A percentile compares a stretch with the other conserved stretches of the same genome.
Conservation (phyloP, 37 sponge, comb jelly and placozoan species). For the Diacarnus erythraeanus region DNA sequence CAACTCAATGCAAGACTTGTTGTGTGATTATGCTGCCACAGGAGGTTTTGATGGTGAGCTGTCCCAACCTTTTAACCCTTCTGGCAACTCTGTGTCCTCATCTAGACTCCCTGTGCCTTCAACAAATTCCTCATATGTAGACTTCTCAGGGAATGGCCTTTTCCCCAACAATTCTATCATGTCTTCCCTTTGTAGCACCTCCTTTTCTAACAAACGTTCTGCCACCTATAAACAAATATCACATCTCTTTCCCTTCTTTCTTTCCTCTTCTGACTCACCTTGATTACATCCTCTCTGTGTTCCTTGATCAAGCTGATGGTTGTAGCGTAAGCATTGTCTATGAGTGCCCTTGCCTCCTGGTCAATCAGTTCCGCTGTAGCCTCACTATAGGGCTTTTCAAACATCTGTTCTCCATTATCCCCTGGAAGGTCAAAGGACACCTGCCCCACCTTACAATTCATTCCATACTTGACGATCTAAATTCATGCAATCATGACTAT, state of each 20-base stretch:
- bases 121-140: constrained; percentile 98
- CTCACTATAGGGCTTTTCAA: constrained; percentile 98
- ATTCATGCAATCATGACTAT: background rate
- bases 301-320: constrained; percentile 67
- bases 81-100: constrained; percentile 67
- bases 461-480: constrained; percentile 91
- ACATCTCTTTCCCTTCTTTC: background rate
- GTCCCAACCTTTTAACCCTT: constrained; percentile 55
- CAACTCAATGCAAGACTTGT: too few species aligned
- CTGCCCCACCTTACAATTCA: constrained; percentile 90
- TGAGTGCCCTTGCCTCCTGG: constrained; percentile 71
- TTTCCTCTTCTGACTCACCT: constrained; percentile 23
- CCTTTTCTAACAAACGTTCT: constrained; percentile 81
- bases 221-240: constrained; percentile 63
- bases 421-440: constrained; percentile 94
- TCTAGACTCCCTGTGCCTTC: constrained; percentile 83
- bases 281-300: constrained; percentile 69
- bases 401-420: constrained; percentile 70
- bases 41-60: background rate
- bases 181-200: constrained; percentile 92
- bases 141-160: constrained; percentile 94
- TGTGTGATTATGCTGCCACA: background rate
- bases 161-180: constrained; percentile 91
- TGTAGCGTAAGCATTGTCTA: constrained; percentile 61
- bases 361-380: constrained; percentile 94